These are phyloP conservation scores for Alca torda DNA, from an alignment of 2,797 vertebrate species.

Conservation along the genomic window DNA sequence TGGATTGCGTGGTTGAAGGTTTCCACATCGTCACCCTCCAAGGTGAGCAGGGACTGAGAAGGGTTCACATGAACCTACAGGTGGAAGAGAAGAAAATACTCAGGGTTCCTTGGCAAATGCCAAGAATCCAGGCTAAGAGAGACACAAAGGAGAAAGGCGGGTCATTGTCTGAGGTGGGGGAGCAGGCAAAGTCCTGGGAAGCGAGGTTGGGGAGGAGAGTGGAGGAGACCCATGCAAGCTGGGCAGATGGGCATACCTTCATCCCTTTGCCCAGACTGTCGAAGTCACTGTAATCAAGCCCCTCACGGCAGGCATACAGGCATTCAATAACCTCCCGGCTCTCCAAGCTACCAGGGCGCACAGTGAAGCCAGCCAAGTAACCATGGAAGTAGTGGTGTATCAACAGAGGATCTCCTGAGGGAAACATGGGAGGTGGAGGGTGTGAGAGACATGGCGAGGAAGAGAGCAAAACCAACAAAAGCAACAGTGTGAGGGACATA, in stretches of 20 bases:
- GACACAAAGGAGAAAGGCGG: conserved; percentile 5
- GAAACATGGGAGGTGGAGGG: conserved; percentile 71
- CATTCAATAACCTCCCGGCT: conserved; percentile 98
- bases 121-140: background rate
- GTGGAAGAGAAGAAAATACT: conserved; percentile 55
- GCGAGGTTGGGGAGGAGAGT: conserved; percentile 37
- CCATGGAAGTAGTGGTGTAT: conserved; percentile 93
- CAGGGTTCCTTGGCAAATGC: background rate
- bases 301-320: conserved; percentile 97
- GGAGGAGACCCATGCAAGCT: conserved; percentile 60
- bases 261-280: conserved; percentile 98
- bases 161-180: background rate
- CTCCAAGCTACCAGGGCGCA: conserved; percentile 94
- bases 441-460: conserved; percentile 58
- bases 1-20: conserved; percentile 97
- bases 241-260: conserved; percentile 85
- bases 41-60: conserved; percentile 93
- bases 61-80: conserved; percentile 95
- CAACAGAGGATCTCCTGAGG: conserved; percentile 81
- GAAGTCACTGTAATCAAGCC: conserved; percentile 97
- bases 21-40: conserved; percentile 97
- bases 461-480: background rate
- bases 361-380: conserved; percentile 94
- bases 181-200: conserved; percentile 45
- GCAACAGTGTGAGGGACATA: background rate